phyloP scores from a whole-genome alignment of 1,140 invertebrate species.

The Drosophila oshimai region DNA sequence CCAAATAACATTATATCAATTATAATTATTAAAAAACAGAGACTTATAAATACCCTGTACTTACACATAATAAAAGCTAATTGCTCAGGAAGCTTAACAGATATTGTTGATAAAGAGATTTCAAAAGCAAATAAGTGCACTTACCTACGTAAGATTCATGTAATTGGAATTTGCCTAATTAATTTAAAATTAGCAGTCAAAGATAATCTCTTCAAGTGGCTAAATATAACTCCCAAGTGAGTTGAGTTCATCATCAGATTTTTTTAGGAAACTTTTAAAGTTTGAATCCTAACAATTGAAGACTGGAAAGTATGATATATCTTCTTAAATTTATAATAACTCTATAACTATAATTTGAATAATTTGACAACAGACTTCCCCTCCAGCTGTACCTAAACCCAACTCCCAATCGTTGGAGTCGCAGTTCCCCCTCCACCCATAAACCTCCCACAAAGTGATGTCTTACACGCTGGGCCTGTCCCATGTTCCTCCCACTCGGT shows the following conservation, averaged over 20 bases:
- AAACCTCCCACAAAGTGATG: constrained; percentile 15
- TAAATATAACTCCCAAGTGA: too few relatives aligned
- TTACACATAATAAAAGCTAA: not conserved
- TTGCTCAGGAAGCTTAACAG: not conserved
- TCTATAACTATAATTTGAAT: too few relatives aligned
- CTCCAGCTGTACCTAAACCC: not conserved
- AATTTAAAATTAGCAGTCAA: too few relatives aligned
- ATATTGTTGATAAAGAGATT: not conserved
- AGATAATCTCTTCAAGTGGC: too few relatives aligned
- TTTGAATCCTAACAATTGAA: too few relatives aligned
- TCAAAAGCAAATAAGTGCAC: not conserved
- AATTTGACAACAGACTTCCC: not conserved
- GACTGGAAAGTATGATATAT: too few relatives aligned
- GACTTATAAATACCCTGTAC: not conserved
- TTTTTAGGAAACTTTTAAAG: too few relatives aligned
- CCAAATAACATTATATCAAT: too few relatives aligned
- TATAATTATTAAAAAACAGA: not conserved
- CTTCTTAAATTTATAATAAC: too few relatives aligned
- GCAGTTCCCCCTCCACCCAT: not conserved
- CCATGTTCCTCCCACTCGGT: constrained; percentile 24
- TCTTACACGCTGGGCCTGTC: constrained; percentile 18
- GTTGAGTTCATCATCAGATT: too few relatives aligned
- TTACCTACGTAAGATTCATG: not conserved
- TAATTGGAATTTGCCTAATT: not conserved
- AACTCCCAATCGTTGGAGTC: not conserved